Conservation (phyloP, 2,113 vertebrate genomes). For the Sturnus vulgaris region DNA sequence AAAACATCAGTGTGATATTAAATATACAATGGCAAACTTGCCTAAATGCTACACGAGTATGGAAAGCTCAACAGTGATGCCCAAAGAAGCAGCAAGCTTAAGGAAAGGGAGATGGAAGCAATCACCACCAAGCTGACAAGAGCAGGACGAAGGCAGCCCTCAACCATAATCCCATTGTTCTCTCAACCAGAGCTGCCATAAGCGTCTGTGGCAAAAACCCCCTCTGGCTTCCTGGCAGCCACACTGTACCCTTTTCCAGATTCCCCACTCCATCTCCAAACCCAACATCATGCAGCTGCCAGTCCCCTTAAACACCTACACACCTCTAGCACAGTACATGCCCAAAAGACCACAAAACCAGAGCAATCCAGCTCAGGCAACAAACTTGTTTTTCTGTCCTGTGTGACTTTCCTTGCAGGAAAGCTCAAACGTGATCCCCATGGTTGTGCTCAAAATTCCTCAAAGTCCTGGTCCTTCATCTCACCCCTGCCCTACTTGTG, state of each 20-base stretch:
- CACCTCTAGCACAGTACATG: neutral
- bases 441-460: neutral
- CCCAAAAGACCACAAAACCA: neutral
- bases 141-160: neutral
- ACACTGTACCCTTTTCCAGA: neutral
- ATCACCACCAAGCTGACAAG: neutral
- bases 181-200: neutral
- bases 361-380: neutral
- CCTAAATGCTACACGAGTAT: neutral
- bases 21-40: neutral
- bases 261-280: neutral
- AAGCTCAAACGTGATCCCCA: neutral
- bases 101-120: neutral
- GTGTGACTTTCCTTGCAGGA: neutral
- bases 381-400: neutral
- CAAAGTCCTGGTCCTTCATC: fast-evolving
- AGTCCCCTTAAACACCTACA: neutral
- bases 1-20: neutral
- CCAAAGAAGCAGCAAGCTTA: neutral
- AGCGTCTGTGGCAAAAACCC: fast-evolving
- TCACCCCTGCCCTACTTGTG: neutral
- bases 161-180: neutral
- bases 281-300: neutral
- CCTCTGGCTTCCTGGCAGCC: neutral
- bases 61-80: neutral